phyloP scores from a whole-genome alignment of 2,797 vertebrate genomes.

The Heterohyrax brucei region DNA sequence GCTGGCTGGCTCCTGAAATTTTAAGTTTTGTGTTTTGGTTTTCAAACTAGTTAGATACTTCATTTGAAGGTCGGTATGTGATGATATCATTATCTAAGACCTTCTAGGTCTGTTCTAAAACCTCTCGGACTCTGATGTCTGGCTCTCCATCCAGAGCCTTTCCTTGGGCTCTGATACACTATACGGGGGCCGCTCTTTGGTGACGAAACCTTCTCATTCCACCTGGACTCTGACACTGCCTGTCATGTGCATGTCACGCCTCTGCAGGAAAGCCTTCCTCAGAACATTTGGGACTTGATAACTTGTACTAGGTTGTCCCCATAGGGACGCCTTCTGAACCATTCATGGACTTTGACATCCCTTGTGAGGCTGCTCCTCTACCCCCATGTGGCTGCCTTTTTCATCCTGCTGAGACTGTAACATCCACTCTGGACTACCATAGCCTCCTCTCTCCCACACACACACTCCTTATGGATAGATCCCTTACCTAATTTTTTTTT shows the following conservation, averaged over 20 bases:
- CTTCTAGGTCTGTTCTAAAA: background rate
- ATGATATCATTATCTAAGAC: background rate
- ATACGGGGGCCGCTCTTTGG: background rate
- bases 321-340: background rate
- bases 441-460: too few relatives aligned
- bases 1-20: too few relatives aligned
- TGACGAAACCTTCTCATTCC: background rate
- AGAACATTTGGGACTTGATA: background rate
- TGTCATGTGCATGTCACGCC: background rate
- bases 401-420: background rate
- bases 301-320: background rate
- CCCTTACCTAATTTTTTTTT: background rate
- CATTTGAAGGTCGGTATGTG: background rate
- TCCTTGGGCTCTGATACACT: background rate
- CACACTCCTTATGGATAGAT: background rate
- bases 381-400: background rate
- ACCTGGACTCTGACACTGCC: too few relatives aligned
- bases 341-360: background rate
- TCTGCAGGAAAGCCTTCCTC: background rate
- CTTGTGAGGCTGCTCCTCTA: background rate
- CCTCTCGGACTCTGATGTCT: background rate
- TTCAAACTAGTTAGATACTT: background rate
- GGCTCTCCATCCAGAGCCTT: background rate
- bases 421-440: too few relatives aligned
- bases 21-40: too few relatives aligned